Evolutionary conservation across 2,797 vertebrate genomes (phyloP), one percentile per base, ranked within the genome.

Genomic region (Acropternis orthonyx): DNA sequence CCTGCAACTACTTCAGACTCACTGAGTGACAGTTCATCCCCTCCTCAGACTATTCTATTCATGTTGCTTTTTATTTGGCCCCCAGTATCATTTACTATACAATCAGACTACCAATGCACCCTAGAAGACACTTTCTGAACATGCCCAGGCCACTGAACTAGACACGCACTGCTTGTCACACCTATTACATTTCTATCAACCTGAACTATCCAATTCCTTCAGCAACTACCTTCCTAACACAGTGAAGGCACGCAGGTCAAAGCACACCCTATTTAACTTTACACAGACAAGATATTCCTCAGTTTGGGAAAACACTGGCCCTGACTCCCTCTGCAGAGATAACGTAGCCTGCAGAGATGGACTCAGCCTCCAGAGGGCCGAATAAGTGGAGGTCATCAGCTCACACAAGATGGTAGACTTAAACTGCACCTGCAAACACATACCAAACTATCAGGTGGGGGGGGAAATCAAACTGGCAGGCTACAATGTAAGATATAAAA

Each of bases 11-110:
- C 74, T 91, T 84, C 32, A 86, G 46, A 65, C 36, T 46, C 55
- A 51, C 7, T 0, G 2, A n/a, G 15, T 28, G 23, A 61, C 0
- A 0, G 13, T 2, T 76, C 36, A 26, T 59, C 34, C 86, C 41
- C 36, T 27, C 48, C 73, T 74, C 61, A 36, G 43, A 69, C 34
- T 62, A 48, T 63, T 65, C 13, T 1, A 1, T 34, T 85, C 0
- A 0, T 23, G 37, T 8, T 80, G 32, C 19, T 67, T 92, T 89
- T 87, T 59, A 32, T 76, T 58, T 74, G 32, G 32, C 48, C 23
- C 20, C 17, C 83, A 80, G 21, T 49, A 67, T 43, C 18, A 49
- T 23, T 56, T 27, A 68, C n/a, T 66, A 46, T 32, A 73, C 43
- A 51, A 62, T 19, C 34, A 77, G 30, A 85, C 68, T 55, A 66